These are phyloP conservation scores for Alcedo atthis DNA, from an alignment of 2,797 vertebrate species.

Conservation along the genomic window DNA sequence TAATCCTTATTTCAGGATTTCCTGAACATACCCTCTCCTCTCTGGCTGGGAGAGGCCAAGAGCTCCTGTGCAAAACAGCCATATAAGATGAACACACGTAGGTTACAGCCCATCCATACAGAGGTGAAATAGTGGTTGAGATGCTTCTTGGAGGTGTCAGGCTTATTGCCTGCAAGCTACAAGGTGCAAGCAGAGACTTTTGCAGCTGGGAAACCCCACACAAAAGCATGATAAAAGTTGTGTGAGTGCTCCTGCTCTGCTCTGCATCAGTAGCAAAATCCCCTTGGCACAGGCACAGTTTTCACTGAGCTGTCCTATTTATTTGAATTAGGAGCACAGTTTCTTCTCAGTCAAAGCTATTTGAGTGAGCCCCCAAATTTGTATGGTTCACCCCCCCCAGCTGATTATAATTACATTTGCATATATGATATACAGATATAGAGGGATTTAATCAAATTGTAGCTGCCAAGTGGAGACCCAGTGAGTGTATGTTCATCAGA, in stretches of 20 bases:
- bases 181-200: neutral
- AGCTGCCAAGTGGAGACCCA: constrained; percentile 9
- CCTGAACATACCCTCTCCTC: neutral
- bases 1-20: neutral
- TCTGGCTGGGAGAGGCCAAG: neutral
- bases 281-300: neutral
- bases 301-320: neutral
- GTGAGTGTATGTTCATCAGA: constrained; percentile 30
- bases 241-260: neutral
- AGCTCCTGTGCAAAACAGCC: neutral
- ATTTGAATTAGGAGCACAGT: neutral
- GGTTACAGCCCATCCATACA: accelerated
- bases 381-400: neutral
- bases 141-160: neutral
- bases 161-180: neutral
- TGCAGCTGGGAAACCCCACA: neutral
- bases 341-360: neutral
- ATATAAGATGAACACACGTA: accelerated
- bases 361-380: neutral
- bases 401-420: constrained; percentile 42
- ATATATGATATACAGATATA: neutral
- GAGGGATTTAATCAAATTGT: constrained; percentile 1
- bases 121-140: neutral
- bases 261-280: neutral
- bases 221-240: accelerated